Evolutionary conservation across 2,888 invertebrate species (phyloP), one percentile per base, ranked within the genome.

Genomic region (Nemotelus pantherinus): DNA sequence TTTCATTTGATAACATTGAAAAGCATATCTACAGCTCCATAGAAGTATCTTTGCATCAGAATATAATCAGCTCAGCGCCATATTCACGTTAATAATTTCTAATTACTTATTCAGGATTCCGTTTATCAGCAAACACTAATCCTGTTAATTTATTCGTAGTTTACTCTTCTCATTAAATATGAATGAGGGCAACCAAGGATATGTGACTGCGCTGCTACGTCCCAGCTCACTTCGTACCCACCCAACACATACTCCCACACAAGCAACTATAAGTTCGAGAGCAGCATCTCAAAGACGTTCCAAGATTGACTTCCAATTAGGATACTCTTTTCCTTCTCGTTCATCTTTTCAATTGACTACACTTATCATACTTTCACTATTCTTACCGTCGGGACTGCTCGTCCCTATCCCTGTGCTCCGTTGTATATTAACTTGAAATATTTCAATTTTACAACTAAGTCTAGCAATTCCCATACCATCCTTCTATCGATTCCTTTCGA

Each of bases 61-160:
- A 2, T 41, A 9, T 47, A 65, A 44, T 50, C 43, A 70, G 25
- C 47, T 10, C 47, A 65, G 4, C 45, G 41, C 65, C 45, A 65
- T 41, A 47, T 43, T 53, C 47, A n/a, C 74, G 48, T 47, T 74
- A 57, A 60, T 63, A 63, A 74, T 74, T 74, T 10, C 74, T 48
- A 48, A 74, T 74, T 74, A 74, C 74, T 57, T 74, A 74, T 74
- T 74, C 74, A 74, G 50, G 50, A 63, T n/a, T 48, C 63, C 39
- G 60, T 74, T 74, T 74, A 74, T 74, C 74, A 74, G 60, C 60
- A 74, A 48, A 60, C 53, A 47, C 48, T 63, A 74, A 74, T 60
- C 60, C 60, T 39, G 57, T 57, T 74, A 74, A 74, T 60, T 74
- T 74, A 74, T 74, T 74, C 74, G 60, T 7, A 2, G 63, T 74